Evolutionary conservation across 2,888 invertebrate genomes (phyloP), one percentile per base, ranked within the genome.

Genomic region (Schizaphis graminum): DNA sequence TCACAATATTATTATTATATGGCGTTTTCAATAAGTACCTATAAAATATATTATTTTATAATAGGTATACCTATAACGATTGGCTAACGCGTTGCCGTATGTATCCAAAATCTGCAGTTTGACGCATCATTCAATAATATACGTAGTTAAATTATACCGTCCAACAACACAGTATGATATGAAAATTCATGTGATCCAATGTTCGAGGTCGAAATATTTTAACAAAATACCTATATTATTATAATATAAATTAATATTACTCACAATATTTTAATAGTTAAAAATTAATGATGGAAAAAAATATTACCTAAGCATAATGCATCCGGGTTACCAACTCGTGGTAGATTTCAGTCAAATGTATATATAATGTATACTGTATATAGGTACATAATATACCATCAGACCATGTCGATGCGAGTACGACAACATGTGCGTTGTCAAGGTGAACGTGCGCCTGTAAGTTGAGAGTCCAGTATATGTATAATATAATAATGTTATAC

Each of bases 301-400:
- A n/a, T 67, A 61, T 89, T 67, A 53, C 53, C 53, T 53, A 90
- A n/a, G 47, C 28, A 13, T 53, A 53, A 53, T 8, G 49, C 67
- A 90, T 90, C 90, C 90, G 90, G 90, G 90, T 90, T 49, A 90
- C 44, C 16, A 35, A 77, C 77, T 84, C 77, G 77, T 8, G 28
- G 21, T 41, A 21, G n/a, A 61, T 61, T 61, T 44, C 89, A 11
- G 44, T 28, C 10, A 53, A 91, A 91, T 47, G 24, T 61, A n/a
- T 16, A 57, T 0, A n/a, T n/a, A n/a, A n/a, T n/a, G n/a, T n/a
- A n/a, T n/a, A n/a, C n/a, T n/a, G n/a, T n/a, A n/a, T n/a, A 47
- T 8, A 11, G 67, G n/a, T 67, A n/a, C 5, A 67, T n/a, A 67
- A n/a, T 67, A 67, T 5, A 5, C 13, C n/a, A n/a, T n/a, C n/a